These are phyloP conservation scores for Coregonus clupeaformis DNA, from an alignment of 2,113 vertebrate species.

Conservation along the genomic window DNA sequence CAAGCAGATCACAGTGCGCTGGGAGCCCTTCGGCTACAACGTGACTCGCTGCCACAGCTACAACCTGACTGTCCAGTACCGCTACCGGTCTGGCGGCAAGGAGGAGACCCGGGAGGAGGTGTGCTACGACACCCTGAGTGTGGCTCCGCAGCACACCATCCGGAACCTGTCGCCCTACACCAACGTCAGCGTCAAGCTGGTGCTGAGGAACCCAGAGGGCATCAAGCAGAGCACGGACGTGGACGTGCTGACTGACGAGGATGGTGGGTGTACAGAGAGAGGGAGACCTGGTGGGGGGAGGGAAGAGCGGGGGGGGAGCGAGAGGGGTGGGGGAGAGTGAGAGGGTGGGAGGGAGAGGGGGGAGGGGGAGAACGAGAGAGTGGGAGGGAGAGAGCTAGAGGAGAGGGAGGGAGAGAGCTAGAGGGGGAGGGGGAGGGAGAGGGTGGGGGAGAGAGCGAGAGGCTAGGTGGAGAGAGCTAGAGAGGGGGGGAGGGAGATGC, in stretches of 20 bases:
- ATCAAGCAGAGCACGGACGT: conserved; percentile 89
- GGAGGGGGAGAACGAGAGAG: fast-evolving
- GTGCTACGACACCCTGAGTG: conserved; percentile 82
- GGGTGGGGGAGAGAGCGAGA: no score
- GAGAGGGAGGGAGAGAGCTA: not conserved
- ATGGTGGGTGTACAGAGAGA: conserved; percentile 72
- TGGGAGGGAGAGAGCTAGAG: not conserved
- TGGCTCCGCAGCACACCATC: conserved; percentile 83
- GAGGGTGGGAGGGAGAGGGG: not conserved
- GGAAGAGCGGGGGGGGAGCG: not conserved
- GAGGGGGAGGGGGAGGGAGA: fast-evolving
- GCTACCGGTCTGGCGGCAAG: conserved; percentile 77
- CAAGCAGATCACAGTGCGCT: conserved; percentile 88
- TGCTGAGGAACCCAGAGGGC: conserved; percentile 90
- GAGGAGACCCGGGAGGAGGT: conserved; percentile 88
- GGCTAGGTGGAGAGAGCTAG: not conserved
- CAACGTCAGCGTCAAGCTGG: conserved; percentile 89
- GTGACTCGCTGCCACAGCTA: conserved; percentile 94
- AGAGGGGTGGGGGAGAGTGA: no score
- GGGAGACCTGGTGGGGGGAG: not conserved
- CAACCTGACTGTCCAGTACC: conserved; percentile 92
- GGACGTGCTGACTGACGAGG: conserved; percentile 89
- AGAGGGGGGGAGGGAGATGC: not conserved
- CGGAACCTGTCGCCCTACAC: conserved; percentile 89
- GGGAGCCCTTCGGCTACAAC: conserved; percentile 96